Base-by-base conservation (phyloP, 64 coral and sea anemone genomes). In the Cladopsammia gracilis region DNA sequence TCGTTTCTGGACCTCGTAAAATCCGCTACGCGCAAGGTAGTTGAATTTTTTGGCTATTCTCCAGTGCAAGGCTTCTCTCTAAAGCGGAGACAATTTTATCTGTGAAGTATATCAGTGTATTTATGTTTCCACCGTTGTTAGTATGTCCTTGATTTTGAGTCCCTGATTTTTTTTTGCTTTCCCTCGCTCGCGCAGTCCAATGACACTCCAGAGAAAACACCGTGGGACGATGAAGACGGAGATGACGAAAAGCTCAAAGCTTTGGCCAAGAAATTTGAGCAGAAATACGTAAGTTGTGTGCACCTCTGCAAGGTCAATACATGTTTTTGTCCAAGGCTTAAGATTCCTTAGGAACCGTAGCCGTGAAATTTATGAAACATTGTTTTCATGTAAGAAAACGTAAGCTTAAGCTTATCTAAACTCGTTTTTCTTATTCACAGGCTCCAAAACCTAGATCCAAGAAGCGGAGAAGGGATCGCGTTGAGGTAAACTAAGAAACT, bases 261-360 rank as follows among this genome's bases (percentile, higher is more conserved):
- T 46, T 92, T 99, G 46, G 98, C 98, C 34, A 96, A 99, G 73
- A 96, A 94, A 87, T 99, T 99, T 79, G 98, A 99, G 62, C 94
- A 96, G 76, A 99, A 99, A 99, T 99, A 99, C 23, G 98, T 99
- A 82, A 92, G 98, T 96, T 90, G 66, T 58, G 78, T 69, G 18
- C 73, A 42, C 6, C 52, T 76, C 26, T 90, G 43, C 67, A 12
- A 60, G n/a, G 71, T 82, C 19, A 20, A 24, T 25, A 48, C 67
- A n/a, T 52, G 24, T 56, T 58, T 86, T 61, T 73, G 68, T 57
- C 44, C 51, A 42, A 18, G 18, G 13, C 53, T 18, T 9, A 15
- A 56, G 66, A 70, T 73, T 70, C 84, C 65, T 76, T 72, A 72
- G 86, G 71, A 76, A 88, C 72, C 70, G 65, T 22, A 22, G 70